Evolutionary conservation across 2,797 vertebrate genomes (phyloP), one percentile per base, ranked within the genome.

Genomic region (Phataginus tricuspis): DNA sequence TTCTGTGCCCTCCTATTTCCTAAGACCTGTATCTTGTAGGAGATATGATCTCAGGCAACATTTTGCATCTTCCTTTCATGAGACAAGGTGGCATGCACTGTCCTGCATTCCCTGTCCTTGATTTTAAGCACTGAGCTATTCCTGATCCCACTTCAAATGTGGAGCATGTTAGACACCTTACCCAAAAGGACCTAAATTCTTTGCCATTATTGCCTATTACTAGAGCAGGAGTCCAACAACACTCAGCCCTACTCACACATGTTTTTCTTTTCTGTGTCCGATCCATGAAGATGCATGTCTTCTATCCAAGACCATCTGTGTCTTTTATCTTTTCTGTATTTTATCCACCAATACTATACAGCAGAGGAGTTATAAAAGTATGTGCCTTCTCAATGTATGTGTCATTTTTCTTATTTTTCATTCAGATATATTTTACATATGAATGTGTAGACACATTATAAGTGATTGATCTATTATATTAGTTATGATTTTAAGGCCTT

Each of bases 401-500:
- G 6, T 14, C 15, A 86, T 90, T 94, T 63, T 25, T 68, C 69
- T 82, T 86, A 77, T 55, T 90, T 96, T 89, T 91, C 53, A 63
- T 83, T 59, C 19, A 77, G 64, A 85, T 12, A 92, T 63, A 84
- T 90, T 90, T 93, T 77, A 93, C 13, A 42, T 94, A 42, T 53
- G 21, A 68, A 31, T 63, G 16, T 57, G 63, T 12, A 90, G 69
- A 72, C 5, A 87, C 14, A 61, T 63, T 64, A 75, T 78, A 91
- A 72, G 85, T 66, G 23, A 91, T 10, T 68, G 4, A 51, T 78
- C 53, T 66, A 74, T 74, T 71, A 77, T 42, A 64, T 82, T 80
- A 92, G 86, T 80, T 89, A 89, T 77, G 4, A 68, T 74, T 93
- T 86, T 68, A 95, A 97, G 68, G 14, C 2, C 29, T 91, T 34